These are phyloP conservation scores for Pristionchus pacificus DNA, from an alignment of 1,140 invertebrate genomes.

Conservation along the genomic window DNA sequence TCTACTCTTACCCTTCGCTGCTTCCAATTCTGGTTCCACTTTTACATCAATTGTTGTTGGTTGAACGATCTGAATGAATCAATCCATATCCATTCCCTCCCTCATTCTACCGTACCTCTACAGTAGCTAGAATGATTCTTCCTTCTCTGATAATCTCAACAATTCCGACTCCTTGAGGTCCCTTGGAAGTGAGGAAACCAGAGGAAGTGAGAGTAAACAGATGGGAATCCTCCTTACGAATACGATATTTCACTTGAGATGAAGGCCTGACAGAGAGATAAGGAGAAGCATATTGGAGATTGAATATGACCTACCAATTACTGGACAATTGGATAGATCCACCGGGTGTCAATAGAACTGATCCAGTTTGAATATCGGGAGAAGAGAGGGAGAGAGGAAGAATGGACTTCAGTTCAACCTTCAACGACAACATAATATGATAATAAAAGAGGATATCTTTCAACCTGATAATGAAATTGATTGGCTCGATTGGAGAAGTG, in stretches of 20 bases:
- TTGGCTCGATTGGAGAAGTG: neutral
- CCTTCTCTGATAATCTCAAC: conserved; percentile 8
- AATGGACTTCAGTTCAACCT: neutral
- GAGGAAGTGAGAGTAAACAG: conserved; percentile 3
- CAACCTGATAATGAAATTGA: no score
- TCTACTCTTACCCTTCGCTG: no score
- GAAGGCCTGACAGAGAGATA: neutral
- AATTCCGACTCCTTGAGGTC: conserved; percentile 6
- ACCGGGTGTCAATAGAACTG: conserved; percentile 16
- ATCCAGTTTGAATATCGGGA: conserved; percentile 6
- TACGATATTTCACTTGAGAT: conserved; percentile 1
- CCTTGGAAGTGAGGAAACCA: conserved; percentile 9
- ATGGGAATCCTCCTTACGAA: neutral
- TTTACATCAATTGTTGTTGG: neutral
- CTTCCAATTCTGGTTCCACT: neutral
- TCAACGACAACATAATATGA: no score
- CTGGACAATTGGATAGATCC: conserved; percentile 4
- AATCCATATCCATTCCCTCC: neutral
- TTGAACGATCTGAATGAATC: neutral
- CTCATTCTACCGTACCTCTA: conserved; percentile 11
- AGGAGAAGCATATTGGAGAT: neutral
- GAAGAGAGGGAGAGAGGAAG: conserved; percentile 10
- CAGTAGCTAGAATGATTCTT: conserved; percentile 14
- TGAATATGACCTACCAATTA: conserved; percentile 8
- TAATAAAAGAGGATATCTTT: no score